Evolutionary conservation across 2,113 vertebrate species (phyloP), one percentile per base, ranked within the genome.

Genomic region (Brachyhypopomus gauderio): DNA sequence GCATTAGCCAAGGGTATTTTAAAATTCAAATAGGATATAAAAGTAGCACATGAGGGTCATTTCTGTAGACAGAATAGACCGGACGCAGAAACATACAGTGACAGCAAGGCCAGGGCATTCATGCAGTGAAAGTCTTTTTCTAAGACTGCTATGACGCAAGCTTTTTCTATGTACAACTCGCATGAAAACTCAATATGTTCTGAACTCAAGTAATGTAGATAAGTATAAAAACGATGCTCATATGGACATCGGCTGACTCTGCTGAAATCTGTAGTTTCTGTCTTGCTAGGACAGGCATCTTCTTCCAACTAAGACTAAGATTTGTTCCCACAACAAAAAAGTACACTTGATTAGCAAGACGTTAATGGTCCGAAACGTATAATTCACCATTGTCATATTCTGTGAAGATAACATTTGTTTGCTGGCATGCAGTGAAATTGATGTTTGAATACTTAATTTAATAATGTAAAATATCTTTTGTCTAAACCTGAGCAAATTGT

Each of bases 311-410:
- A 66, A n/a, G 20, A 17, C 4, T 22, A 38, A 70, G 66, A 41
- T 19, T n/a, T 70, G 66, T 70, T 69, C 34, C 38, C 20, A 70
- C 66, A 70, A 3, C 36, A 14, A 22, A 34, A 70, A 70, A 70
- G 36, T 38, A 70, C 66, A 41, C 20, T 70, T 30, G 45, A 52
- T 36, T 67, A 70, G 20, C 20, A 41, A 41, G 64, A 19, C 36
- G 30, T 67, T 67, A 67, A 52, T 8, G 66, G 20, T 22, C 36
- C n/a, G 19, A 41, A 41, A 41, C 36, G 41, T 67, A 27, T 67
- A 67, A 67, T 67, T 67, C 17, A 67, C 64, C 30, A 38, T 67
- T 67, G 64, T 36, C 16, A 67, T 67, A 36, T 67, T 67, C 30
- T 67, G 64, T n/a, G 30, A 36, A 38, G 64, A 38, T 66, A 66